phyloP scores from a whole-genome alignment of 1,140 invertebrate genomes.

The Holotrichia oblita region DNA sequence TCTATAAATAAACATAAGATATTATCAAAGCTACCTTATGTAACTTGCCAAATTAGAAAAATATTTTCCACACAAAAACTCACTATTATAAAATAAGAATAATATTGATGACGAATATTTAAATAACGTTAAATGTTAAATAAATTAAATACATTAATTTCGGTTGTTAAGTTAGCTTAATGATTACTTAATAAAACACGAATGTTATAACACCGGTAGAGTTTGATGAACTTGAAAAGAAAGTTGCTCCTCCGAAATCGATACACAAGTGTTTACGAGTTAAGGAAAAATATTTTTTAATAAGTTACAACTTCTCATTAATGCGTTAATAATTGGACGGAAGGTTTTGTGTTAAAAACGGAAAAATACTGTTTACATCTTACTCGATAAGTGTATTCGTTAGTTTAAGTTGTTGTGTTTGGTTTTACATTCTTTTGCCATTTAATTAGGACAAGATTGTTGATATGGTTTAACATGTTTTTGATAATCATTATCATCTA shows the following conservation, averaged over 20 bases:
- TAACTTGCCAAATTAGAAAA: no score
- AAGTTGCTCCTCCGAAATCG: background rate
- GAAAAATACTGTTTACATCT: background rate
- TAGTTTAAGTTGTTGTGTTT: background rate
- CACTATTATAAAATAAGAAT: no score
- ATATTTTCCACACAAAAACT: no score
- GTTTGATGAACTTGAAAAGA: constrained; percentile 36
- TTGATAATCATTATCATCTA: no score
- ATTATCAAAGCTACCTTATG: no score
- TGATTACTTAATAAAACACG: no score
- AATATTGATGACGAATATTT: no score
- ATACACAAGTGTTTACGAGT: background rate
- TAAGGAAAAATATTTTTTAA: constrained; percentile 1
- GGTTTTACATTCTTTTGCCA: background rate
- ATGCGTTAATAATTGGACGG: constrained; percentile 7
- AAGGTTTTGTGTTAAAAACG: background rate
- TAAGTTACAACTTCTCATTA: constrained; percentile 18
- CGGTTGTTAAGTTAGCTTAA: no score
- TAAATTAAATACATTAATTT: no score
- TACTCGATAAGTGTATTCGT: background rate
- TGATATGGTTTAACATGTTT: background rate
- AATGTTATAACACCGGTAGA: background rate
- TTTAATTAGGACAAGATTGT: constrained; percentile 1
- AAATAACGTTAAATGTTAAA: no score
- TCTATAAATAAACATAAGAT: no score